These are phyloP conservation scores for Rhinolophus sinicus DNA, from an alignment of 2,113 vertebrate genomes.

Conservation along the genomic window DNA sequence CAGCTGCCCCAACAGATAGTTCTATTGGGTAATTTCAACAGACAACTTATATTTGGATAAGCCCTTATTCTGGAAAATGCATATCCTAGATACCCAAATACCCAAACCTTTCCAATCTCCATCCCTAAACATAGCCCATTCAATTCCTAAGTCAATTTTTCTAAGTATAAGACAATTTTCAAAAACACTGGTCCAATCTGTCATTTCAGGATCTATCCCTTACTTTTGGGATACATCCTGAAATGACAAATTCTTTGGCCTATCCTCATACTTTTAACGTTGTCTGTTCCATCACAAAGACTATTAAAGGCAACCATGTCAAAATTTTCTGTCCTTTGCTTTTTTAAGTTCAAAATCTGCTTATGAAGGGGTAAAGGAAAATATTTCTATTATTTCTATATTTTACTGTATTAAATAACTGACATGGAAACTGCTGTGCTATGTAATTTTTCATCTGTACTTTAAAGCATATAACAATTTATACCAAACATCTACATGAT, in stretches of 20 bases:
- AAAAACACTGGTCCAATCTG: neutral
- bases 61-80: neutral
- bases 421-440: neutral
- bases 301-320: neutral
- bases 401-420: constrained; percentile 14
- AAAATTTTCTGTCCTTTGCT: neutral
- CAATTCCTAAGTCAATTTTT: neutral
- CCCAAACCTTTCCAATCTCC: neutral
- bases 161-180: constrained; percentile 18
- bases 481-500: neutral
- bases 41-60: neutral
- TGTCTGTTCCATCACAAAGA: neutral
- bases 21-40: neutral
- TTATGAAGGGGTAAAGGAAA: neutral
- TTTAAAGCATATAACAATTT: neutral
- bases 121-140: neutral
- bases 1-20: neutral
- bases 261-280: neutral
- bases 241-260: neutral
- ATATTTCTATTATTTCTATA: neutral
- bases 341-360: constrained; percentile 1
- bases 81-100: neutral
- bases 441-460: neutral
- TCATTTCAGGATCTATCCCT: neutral
- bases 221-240: neutral